Evolutionary conservation across 2,888 invertebrate genomes (phyloP), one percentile per base, ranked within the genome.

Genomic region (Rotaria macrura): DNA sequence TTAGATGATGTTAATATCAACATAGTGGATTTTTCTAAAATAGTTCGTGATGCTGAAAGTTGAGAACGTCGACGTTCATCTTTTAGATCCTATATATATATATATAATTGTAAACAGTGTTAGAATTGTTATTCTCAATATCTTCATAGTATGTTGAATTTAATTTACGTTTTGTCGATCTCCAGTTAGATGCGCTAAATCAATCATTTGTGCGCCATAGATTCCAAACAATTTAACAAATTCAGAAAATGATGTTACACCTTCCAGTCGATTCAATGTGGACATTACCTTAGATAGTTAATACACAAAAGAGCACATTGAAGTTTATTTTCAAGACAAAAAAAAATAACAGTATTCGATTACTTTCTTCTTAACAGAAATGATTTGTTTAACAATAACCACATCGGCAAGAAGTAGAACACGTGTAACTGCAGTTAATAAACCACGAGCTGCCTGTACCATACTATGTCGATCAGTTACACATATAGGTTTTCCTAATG

Each of bases 191-290:
- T 97, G 95, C 43, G 98, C 97, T 88, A 99, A 92, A 91, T 98
- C 97, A 88, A 99, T 97, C 97, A 99, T 98, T 91, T 98, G 97
- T 40, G 95, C 95, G 74, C 98, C 99, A 91, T 99, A 98, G 91
- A 97, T 96, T 88, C 97, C 96, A 92, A 99, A 99, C 3, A 57
- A 43, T 47, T 74, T 85, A 34, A 85, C 84, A 79, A 85, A 85
- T 43, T 40, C 49, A 38, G 83, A 84, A 49, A 85, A 83, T 7
- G 55, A 43, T 85, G 90, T 90, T 29, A 92, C 92, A 87, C 89
- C 90, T 88, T 93, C 92, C 86, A 93, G 89, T 65, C 91, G 90
- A 84, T 90, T 89, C 72, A 92, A 88, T 72, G 91, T 92, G 86
- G 89, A 89, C 29, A 90, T 88, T 54, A 92, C 92, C 91, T 92